These are phyloP conservation scores for Spea hammondii DNA, from an alignment of 2,797 vertebrate genomes.

Conservation along the genomic window DNA sequence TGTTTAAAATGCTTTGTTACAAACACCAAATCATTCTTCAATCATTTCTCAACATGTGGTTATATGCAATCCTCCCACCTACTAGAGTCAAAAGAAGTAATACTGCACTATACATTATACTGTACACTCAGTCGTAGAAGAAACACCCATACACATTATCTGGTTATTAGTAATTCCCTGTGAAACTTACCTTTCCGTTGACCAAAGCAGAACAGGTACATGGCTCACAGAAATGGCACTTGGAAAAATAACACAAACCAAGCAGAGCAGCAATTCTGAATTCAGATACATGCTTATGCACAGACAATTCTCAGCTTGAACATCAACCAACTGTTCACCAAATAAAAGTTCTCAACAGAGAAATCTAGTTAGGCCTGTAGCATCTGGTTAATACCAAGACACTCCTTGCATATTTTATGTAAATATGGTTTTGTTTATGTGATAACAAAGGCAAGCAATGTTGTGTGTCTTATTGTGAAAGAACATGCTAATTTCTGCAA, in stretches of 20 bases:
- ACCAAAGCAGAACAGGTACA: conserved; percentile 60
- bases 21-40: no score
- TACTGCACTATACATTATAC: no score
- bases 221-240: conserved; percentile 6
- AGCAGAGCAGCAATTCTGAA: background rate
- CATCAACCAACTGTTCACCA: background rate
- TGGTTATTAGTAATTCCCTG: no score
- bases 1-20: no score
- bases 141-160: no score
- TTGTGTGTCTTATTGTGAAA: no score
- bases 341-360: background rate
- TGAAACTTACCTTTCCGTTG: conserved; percentile 49
- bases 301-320: background rate
- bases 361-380: conserved; percentile 12
- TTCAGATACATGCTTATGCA: conserved; percentile 22
- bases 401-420: conserved; percentile 22
- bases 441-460: conserved; percentile 1
- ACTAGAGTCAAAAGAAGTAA: no score
- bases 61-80: no score
- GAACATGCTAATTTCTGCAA: no score
- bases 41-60: no score
- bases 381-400: conserved; percentile 10
- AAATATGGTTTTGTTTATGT: conserved; percentile 19
- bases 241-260: background rate
- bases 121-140: no score